Evolutionary conservation across 1,140 invertebrate species (phyloP).

Genomic region (Akabosia matsudoensis): DNA sequence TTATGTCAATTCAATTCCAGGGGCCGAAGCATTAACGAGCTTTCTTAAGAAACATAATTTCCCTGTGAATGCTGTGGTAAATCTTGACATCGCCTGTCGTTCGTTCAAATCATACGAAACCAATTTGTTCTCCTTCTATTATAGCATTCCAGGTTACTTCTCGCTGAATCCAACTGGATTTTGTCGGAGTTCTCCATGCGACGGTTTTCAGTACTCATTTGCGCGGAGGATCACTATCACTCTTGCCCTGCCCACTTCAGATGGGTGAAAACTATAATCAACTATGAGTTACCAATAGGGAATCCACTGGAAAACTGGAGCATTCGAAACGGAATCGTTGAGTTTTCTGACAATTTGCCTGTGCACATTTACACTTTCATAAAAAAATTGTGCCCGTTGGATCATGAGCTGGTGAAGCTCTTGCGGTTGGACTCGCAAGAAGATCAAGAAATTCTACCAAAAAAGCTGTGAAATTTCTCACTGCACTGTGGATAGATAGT

Average conservation of each 20-base stretch:
- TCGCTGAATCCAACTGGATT: constrained; percentile 5
- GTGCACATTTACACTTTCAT: constrained; percentile 19
- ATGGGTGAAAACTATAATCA: not conserved
- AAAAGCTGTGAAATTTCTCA: not conserved
- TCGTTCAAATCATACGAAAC: not conserved
- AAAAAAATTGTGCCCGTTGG: constrained; percentile 1
- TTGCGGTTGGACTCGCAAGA: not conserved
- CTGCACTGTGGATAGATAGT: too few species aligned
- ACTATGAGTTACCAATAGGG: not conserved
- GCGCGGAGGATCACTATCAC: constrained; percentile 18
- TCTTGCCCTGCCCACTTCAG: constrained; percentile 8
- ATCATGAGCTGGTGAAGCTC: not conserved
- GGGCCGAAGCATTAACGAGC: not conserved
- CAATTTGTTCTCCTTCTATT: not conserved
- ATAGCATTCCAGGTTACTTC: not conserved
- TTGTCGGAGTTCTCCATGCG: not conserved
- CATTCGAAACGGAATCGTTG: constrained; percentile 4
- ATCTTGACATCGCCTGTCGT: not conserved
- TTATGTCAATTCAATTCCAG: constrained; percentile 1
- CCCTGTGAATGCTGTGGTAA: not conserved
- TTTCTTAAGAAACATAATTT: not conserved
- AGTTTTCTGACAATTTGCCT: constrained; percentile 10
- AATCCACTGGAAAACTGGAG: constrained; percentile 5
- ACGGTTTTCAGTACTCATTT: not conserved
- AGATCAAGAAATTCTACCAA: not conserved